Evolutionary conservation across 2,888 invertebrate genomes (phyloP), one percentile per base, ranked within the genome.

Genomic region (Microdon myrmicae): DNA sequence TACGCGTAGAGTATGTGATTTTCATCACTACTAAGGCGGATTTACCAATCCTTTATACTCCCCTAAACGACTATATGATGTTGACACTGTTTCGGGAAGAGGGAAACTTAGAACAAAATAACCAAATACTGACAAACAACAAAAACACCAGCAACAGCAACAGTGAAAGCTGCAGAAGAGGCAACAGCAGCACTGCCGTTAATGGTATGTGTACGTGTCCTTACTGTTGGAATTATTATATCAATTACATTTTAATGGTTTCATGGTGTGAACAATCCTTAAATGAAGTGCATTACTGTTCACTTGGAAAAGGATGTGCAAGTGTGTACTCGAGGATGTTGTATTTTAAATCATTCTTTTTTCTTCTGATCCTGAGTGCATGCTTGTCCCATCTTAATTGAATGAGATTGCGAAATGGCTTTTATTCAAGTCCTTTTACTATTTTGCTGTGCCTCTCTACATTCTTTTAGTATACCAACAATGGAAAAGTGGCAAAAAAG

Each of bases 191-290:
- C 39, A 49, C 35, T 26, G 34, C 41, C 48, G 61, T 56, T 47
- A 56, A 61, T 61, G 43, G 20, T 53, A 12, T 38, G 54, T 48
- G 51, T 53, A 58, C 58, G 64, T 58, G 58, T 64, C 64, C 64
- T 64, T 64, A 41, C 51, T 53, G 43, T 45, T 43, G 64, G 58
- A 64, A 58, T 64, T 64, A 53, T 64, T 58, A 64, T 58, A 64
- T 64, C 58, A 64, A 64, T 64, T 64, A 64, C 56, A 64, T 58
- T 64, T 64, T 64, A 64, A 64, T 64, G 64, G 64, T 53, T 58
- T 53, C 64, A 64, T 53, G 64, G 58, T 58, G 64, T 58, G 58
- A 64, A 64, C 64, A 64, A 58, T 64, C 51, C 64, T 64, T 58
- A 64, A 58, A 64, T 58, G 51, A 58, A 64, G 64, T 58, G 64